Conservation (phyloP, 2,113 vertebrate species). For the Ctenomys sociabilis region DNA sequence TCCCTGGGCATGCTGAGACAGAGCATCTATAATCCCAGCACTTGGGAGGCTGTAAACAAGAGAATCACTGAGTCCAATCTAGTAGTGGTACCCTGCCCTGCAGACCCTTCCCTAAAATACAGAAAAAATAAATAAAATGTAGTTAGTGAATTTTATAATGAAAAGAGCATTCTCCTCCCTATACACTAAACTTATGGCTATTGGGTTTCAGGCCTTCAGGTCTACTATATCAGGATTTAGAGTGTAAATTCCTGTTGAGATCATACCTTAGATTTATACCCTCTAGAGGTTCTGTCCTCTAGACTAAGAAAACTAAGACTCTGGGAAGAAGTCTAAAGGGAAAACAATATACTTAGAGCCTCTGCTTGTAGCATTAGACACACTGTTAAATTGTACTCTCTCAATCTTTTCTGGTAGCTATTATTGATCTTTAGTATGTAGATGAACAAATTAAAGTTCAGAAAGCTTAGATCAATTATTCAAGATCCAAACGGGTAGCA, state of each 20-base stretch:
- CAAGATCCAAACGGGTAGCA: not conserved
- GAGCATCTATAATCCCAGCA: too few relatives aligned
- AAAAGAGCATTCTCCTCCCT: not conserved
- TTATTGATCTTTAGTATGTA: conserved; percentile 30
- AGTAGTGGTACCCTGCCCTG: too few relatives aligned
- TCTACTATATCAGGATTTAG: conserved; percentile 25
- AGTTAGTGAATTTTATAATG: not conserved
- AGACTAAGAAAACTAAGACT: not conserved
- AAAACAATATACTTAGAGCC: not conserved
- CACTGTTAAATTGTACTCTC: not conserved
- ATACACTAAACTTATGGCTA: not conserved
- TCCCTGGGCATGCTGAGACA: too few relatives aligned
- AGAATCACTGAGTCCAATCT: too few relatives aligned
- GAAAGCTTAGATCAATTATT: not conserved
- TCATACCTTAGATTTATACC: not conserved
- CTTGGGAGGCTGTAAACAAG: too few relatives aligned
- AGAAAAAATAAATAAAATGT: not conserved
- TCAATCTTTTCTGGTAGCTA: conserved; percentile 15
- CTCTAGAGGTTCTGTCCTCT: not conserved
- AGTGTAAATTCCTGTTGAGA: not conserved
- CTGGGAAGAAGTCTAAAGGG: not conserved
- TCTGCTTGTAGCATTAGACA: not conserved
- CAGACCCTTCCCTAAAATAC: too few relatives aligned
- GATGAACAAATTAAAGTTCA: not conserved
- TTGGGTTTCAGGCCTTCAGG: not conserved